Percentiles rank a stretch among this genome's conserved stretches.
Evolutionary conservation across 2,113 vertebrate species (phyloP).

Genomic region (Neodon shergylaensis): DNA sequence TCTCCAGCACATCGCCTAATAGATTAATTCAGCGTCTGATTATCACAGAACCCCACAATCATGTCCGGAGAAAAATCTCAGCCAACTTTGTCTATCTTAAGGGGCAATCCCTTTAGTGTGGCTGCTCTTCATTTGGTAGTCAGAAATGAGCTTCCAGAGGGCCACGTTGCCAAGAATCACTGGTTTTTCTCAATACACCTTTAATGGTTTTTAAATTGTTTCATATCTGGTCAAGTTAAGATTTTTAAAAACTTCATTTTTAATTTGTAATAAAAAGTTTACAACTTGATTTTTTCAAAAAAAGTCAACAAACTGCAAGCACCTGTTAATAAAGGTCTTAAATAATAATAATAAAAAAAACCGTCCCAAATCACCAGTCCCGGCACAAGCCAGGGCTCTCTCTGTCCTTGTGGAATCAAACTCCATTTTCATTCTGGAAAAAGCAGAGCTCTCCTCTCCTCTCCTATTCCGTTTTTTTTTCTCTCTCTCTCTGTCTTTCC

Average conservation of each 20-base stretch:
- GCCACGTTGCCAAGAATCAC: neutral
- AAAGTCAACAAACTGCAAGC: conserved; percentile 91
- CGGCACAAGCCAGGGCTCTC: neutral
- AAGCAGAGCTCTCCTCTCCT: too few species aligned
- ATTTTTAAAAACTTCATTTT: too few species aligned
- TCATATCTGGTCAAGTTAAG: too few species aligned
- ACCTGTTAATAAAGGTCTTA: conserved; percentile 94
- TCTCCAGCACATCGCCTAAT: neutral
- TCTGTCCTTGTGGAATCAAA: neutral
- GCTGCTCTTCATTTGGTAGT: neutral
- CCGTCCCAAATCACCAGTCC: neutral
- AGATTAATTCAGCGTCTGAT: neutral
- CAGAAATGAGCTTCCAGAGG: neutral
- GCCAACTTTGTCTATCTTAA: neutral
- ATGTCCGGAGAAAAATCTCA: neutral
- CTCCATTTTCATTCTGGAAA: neutral
- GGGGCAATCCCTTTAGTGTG: neutral
- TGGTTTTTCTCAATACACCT: too few species aligned
- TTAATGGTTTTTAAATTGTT: too few species aligned
- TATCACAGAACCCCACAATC: neutral
- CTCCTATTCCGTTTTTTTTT: too few species aligned
- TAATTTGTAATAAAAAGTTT: too few species aligned
- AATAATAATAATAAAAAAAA: conserved; percentile 79
- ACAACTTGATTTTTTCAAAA: conserved; percentile 59
- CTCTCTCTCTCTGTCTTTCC: fast-evolving